phyloP scores from a whole-genome alignment of 2,113 vertebrate genomes.

The Ceuthmochares aereus region DNA sequence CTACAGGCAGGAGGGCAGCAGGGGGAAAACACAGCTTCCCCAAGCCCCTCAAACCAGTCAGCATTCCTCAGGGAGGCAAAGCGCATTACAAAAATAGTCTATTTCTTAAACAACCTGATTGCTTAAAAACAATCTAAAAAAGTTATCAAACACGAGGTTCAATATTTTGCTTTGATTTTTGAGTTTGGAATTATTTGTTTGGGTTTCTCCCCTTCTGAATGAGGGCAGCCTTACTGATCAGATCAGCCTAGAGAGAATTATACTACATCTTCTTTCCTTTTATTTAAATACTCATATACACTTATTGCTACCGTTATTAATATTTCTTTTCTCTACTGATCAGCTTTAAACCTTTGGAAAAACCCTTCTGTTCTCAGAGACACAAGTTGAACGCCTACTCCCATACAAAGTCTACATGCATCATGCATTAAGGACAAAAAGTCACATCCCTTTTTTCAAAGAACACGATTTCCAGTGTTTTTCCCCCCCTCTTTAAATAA shows the following conservation, averaged over 20 bases:
- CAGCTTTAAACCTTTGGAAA: background rate
- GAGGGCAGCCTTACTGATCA: background rate
- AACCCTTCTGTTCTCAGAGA: background rate
- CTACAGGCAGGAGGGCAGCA: too few relatives aligned
- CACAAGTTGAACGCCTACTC: background rate
- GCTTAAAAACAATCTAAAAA: background rate
- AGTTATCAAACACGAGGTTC: background rate
- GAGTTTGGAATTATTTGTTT: background rate
- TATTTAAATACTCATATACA: background rate
- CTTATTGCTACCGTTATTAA: background rate
- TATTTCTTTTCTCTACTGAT: background rate
- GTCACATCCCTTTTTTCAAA: background rate
- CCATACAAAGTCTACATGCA: accelerated
- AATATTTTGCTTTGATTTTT: background rate
- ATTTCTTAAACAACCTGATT: background rate
- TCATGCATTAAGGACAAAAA: background rate
- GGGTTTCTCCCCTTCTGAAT: background rate
- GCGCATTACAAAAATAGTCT: background rate
- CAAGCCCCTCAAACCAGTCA: background rate
- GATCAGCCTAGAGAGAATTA: background rate
- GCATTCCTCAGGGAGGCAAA: background rate
- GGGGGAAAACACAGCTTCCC: background rate
- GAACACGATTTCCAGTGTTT: background rate
- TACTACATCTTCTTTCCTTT: background rate
- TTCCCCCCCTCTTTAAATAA: background rate